phyloP scores from a whole-genome alignment of 2,113 vertebrate species.

The Poicephalus gulielmi region DNA sequence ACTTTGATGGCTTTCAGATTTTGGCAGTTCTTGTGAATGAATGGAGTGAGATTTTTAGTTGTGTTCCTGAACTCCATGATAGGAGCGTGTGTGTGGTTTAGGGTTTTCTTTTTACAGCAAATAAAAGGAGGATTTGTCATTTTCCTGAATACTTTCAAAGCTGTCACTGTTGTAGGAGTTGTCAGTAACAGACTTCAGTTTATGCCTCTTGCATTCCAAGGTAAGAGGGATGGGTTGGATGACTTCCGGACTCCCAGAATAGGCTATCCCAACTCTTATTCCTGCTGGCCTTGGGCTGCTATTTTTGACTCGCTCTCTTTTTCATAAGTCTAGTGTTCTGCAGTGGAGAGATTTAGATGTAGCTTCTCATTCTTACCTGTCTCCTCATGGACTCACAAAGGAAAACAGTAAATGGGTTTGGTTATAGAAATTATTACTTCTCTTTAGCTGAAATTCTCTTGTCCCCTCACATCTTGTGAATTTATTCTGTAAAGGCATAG shows the following conservation, averaged over 20 bases:
- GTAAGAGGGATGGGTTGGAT: conserved; percentile 21
- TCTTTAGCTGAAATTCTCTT: not conserved
- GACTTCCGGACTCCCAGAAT: conserved; percentile 36
- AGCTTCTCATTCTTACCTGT: not conserved
- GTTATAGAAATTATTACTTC: not conserved
- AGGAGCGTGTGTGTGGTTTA: fast-evolving
- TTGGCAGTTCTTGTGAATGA: not conserved
- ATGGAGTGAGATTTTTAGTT: not conserved
- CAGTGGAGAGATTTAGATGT: not conserved
- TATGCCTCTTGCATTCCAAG: not conserved
- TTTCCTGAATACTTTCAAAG: not conserved
- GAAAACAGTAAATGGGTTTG: not conserved
- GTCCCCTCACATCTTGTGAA: not conserved
- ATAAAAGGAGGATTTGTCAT: not conserved
- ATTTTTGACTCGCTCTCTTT: not conserved
- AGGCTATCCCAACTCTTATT: not conserved
- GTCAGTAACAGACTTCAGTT: not conserved
- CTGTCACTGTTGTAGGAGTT: not conserved
- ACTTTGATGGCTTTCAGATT: not conserved
- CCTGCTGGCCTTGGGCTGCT: not conserved
- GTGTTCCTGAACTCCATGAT: not conserved
- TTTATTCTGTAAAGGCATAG: not conserved
- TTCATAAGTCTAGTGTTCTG: not conserved
- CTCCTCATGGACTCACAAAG: not conserved
- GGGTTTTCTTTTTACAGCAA: not conserved